Evolutionary conservation across 2,888 invertebrate genomes (phyloP), one percentile per base, ranked within the genome.

Genomic region (Melolontha melolontha): DNA sequence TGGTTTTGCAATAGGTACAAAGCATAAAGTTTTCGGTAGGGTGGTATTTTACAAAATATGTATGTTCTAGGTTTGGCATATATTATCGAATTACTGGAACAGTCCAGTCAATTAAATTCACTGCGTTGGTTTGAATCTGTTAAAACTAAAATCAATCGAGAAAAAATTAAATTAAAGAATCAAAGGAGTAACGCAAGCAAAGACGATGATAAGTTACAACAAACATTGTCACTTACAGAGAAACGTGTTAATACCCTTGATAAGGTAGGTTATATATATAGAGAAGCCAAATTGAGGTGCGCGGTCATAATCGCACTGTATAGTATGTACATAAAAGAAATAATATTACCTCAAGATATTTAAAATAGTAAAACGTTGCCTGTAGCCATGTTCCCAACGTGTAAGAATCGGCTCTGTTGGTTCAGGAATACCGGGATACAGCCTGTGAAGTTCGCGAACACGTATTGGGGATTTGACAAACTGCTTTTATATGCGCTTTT

Each of bases 81-180:
- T 79, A 92, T 98, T 74, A 87, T 98, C 69, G 95, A 94, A 79
- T 86, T 98, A 69, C 84, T 98, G 50, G 91, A 96, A 81, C 97
- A 97, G 84, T 88, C 87, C 75, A 81, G 83, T 16, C 93, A 94
- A 77, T 93, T 98, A 80, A 96, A 98, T 84, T 91, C 95, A 0
- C 85, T 99, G 5, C 96, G 97, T 81, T 99, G 98, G 98, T 97
- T 97, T 80, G 90, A 94, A 75, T 93, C 96, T 1, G 91, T 96
- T 8, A 88, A 89, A 79, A 88, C 89, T 57, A 92, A 94, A 78
- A 91, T 93, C 74, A 82, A 81, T 5, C 84, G 85, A 27, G 94
- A 95, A 79, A 87, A 87, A 68, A 81, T 80, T 70, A 76, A 81
- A 44, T 83, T 89, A 10, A 83, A 86, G 41, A 85, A 87, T 17